Conservation (phyloP, 2,113 vertebrate genomes). For the Morone chrysops region DNA sequence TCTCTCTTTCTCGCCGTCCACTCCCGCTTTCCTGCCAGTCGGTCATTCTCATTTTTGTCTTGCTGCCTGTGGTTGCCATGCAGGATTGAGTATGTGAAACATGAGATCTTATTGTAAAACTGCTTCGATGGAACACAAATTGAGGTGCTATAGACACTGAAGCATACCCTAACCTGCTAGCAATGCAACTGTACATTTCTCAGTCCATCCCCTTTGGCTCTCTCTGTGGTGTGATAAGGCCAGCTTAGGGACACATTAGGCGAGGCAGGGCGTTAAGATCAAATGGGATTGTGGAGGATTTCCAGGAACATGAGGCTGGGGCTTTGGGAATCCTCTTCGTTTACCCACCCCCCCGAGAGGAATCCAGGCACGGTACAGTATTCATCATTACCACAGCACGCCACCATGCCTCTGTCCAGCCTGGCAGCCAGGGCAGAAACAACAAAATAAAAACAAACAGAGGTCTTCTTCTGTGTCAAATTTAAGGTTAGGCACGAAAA, state of each 20-base stretch:
- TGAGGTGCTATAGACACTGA: background rate
- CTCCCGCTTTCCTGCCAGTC: background rate
- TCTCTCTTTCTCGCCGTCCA: background rate
- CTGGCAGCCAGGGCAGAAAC: background rate
- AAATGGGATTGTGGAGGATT: constrained; percentile 75
- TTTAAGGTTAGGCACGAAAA: background rate
- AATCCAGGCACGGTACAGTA: constrained; percentile 51
- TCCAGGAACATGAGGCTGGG: constrained; percentile 64
- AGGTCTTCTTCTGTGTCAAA: background rate
- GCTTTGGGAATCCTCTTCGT: constrained; percentile 71
- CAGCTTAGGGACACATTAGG: constrained; percentile 77
- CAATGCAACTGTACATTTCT: constrained; percentile 26
- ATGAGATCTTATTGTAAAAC: background rate
- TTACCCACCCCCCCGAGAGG: constrained; percentile 55
- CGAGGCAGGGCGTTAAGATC: constrained; percentile 70
- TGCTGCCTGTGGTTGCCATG: background rate
- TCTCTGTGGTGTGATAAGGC: constrained; percentile 67
- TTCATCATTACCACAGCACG: constrained; percentile 40
- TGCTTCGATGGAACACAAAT: background rate
- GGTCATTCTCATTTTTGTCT: constrained; percentile 5
- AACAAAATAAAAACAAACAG: constrained; percentile 15
- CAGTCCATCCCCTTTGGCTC: constrained; percentile 37
- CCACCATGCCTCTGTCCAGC: constrained; percentile 8
- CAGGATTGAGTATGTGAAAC: background rate
- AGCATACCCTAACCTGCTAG: background rate